A percentile compares a stretch with the other conserved stretches of the same genome.
phyloP scores from a whole-genome alignment of 2,888 invertebrate genomes.

The Zaprionus bogoriensis region DNA sequence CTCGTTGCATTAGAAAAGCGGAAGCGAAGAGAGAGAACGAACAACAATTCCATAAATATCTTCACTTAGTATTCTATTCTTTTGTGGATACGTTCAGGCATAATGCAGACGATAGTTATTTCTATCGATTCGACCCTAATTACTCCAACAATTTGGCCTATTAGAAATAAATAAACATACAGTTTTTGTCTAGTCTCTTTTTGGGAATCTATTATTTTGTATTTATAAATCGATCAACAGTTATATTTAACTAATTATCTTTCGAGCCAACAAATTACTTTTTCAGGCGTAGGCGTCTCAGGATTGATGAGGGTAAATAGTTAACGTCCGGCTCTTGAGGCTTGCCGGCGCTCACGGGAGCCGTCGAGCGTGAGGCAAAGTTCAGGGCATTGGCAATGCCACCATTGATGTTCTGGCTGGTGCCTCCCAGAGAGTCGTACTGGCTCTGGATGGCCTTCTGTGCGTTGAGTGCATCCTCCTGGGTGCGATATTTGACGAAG shows the following conservation, averaged over 20 bases:
- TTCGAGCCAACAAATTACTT: conserved; percentile 5
- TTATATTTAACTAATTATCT: conserved; percentile 24
- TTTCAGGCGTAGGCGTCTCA: conserved; percentile 61
- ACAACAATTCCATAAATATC: no score
- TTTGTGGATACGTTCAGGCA: no score
- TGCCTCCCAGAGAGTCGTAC: conserved; percentile 68
- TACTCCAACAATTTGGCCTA: background rate
- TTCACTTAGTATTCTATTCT: no score
- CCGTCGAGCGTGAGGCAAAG: conserved; percentile 69
- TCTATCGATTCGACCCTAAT: background rate
- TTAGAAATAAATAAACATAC: background rate
- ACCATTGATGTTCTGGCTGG: conserved; percentile 60
- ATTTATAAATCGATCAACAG: conserved; percentile 40
- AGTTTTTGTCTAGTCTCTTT: background rate
- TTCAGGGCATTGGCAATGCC: conserved; percentile 76
- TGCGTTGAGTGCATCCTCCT: conserved; percentile 74
- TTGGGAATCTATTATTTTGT: conserved; percentile 25
- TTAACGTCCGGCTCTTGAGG: conserved; percentile 51
- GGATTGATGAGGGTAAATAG: conserved; percentile 69
- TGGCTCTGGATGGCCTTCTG: conserved; percentile 73
- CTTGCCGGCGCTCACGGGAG: conserved; percentile 38
- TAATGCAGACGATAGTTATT: background rate
- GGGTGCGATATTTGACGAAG: conserved; percentile 77
- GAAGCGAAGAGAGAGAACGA: no score
- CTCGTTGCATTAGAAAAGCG: no score